Base-by-base conservation (phyloP, 2,113 vertebrate genomes). In the Melierax canorus region DNA sequence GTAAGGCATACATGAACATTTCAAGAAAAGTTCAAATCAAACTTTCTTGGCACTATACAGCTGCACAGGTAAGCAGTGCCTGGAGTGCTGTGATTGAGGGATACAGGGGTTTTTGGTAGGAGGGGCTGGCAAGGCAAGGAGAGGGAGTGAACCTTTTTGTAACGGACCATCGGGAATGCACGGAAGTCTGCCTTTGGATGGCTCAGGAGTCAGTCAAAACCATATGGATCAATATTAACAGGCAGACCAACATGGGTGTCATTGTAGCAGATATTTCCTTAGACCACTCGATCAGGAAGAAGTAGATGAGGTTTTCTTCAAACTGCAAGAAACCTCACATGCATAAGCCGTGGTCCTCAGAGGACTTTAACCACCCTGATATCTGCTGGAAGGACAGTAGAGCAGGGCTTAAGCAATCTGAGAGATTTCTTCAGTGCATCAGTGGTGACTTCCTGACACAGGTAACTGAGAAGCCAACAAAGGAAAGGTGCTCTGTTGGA, bases 81-180 rank as follows among this genome's bases (percentile, higher is more conserved):
- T 68, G 4, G 12, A 71, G 32, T 34, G 5, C 5, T 64, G 22
- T 17, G 4, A 26, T 15, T 19, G 13, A 69, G 2, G 4, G 6
- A 34, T 59, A 17, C 9, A 16, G 15, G 1, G 7, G 11, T 45
- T 86, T 76, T 38, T 51, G 22, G 8, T 15, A 32, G 39, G 9
- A 55, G n/a, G 36, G 10, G 7, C 8, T 59, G 10, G 4, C 22
- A 72, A 89, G 10, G 3, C 2, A 4, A 71, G 38, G 14, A 55
- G 6, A 0, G 2, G 7, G 9, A 17, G 5, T 36, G 32, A 68
- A 5, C 2, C 3, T 29, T 74, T 56, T 17, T 46, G 16, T 36
- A 38, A 22, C 2, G 69, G 7, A 39, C 8, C 22, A 7, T 9
- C 1, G 1, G 26, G 58, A 89, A 30, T 43, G 7, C 26, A 38